These are phyloP conservation scores for Triplophysa siluroides DNA, from an alignment of 2,113 vertebrate species.

Conservation along the genomic window DNA sequence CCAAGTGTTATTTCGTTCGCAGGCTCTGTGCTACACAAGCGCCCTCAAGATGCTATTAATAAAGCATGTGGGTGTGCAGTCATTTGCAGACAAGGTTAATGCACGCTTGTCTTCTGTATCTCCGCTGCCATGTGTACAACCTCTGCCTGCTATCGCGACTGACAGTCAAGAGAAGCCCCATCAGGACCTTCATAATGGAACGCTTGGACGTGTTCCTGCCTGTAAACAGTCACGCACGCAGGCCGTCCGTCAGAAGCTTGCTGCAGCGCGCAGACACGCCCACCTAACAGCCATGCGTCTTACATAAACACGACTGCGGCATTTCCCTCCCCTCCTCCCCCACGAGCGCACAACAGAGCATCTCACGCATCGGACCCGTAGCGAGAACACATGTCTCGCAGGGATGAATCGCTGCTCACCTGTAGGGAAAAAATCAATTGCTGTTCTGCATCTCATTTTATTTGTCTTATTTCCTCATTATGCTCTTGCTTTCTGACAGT, in stretches of 20 bases:
- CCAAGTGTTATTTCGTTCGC: conserved; percentile 2
- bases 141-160: conserved; percentile 11
- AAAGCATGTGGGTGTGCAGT: conserved; percentile 28
- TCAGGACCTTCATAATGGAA: neutral
- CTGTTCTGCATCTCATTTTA: neutral
- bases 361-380: neutral
- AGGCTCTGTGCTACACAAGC: neutral
- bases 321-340: neutral
- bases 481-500: neutral
- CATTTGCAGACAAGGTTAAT: conserved; percentile 39
- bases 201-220: conserved; percentile 1
- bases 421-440: too few species aligned
- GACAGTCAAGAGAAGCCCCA: neutral
- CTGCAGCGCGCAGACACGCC: neutral
- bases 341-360: neutral
- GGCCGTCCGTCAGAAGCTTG: neutral
- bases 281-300: conserved; percentile 8
- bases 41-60: conserved; percentile 36
- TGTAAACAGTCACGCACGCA: conserved; percentile 33
- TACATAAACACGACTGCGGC: conserved; percentile 4
- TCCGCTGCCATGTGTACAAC: conserved; percentile 7
- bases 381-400: neutral
- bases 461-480: too few species aligned
- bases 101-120: conserved; percentile 23
- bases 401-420: neutral